Evolutionary conservation across 2,888 invertebrate species (phyloP), one percentile per base, ranked within the genome.

Genomic region (Eucera pruinosa): DNA sequence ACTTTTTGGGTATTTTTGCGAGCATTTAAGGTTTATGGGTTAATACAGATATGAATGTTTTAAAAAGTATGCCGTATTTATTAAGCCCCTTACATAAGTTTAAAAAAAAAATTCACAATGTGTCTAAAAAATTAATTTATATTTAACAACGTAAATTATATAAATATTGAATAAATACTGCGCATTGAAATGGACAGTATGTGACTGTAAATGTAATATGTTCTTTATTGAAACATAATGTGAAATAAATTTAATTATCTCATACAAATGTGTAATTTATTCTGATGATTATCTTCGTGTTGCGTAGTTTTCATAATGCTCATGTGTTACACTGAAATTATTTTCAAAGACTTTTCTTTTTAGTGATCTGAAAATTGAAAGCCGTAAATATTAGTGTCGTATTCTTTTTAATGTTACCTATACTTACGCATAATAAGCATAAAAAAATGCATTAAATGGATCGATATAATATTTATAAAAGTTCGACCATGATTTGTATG

Each of bases 301-400:
- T 76, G 60, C 41, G 48, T 33, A 4, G 36, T 9, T 18, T 39
- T 50, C 25, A 48, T 15, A 55, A 36, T 5, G 0, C 2, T 41
- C 39, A 47, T 25, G 39, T 39, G 7, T 25, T 15, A 27, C 20
- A 55, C 25, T 43, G 39, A 23, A 77, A 61, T 33, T 41, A 45
- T 57, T 55, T 58, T 55, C n/a, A 27, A 41, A 47, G 7, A 41
- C 33, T 48, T 50, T 77, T 36, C n/a, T 7, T 41, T 78, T 74
- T 52, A 73, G 60, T 68, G 33, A 89, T 85, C 88, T 89, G 88
- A 88, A 89, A 89, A 86, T 87, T 89, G 81, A 87, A 80, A 85
- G 78, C 74, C 79, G 45, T 60, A 71, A 58, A 73, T 76, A 81
- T 89, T 89, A 89, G 79, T 84, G 71, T 60, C 20, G 30, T 50